phyloP scores from a whole-genome alignment of 2,797 vertebrate genomes.

The Premnoplex brunnescens region DNA sequence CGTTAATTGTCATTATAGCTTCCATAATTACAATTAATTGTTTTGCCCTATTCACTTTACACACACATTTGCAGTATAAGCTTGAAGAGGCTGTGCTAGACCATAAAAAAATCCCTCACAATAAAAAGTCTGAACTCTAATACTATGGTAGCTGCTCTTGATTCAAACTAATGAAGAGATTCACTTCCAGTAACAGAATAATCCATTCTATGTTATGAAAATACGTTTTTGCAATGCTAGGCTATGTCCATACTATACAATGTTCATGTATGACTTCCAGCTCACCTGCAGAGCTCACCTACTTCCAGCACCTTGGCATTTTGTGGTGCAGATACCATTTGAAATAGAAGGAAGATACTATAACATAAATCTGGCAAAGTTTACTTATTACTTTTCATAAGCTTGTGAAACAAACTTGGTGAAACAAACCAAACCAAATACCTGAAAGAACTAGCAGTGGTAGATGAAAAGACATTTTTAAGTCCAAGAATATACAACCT shows the following conservation, averaged over 20 bases:
- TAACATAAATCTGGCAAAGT: not conserved
- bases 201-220: not conserved
- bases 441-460: not conserved
- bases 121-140: not conserved
- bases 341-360: not conserved
- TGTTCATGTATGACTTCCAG: not conserved
- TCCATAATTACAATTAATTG: not conserved
- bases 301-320: not conserved
- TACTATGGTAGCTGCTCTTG: not conserved
- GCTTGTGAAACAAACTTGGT: not conserved
- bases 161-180: not conserved
- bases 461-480: not conserved
- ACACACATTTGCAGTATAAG: not conserved
- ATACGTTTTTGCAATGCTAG: not conserved
- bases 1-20: not conserved
- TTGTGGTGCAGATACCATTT: not conserved
- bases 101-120: not conserved
- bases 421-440: not conserved
- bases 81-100: not conserved
- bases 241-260: not conserved
- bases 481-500: not conserved
- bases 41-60: not conserved
- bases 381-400: not conserved
- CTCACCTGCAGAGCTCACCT: not conserved
- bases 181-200: not conserved